Evolutionary conservation across 2,888 invertebrate genomes (phyloP).

Genomic region (Limnephilus marmoratus): DNA sequence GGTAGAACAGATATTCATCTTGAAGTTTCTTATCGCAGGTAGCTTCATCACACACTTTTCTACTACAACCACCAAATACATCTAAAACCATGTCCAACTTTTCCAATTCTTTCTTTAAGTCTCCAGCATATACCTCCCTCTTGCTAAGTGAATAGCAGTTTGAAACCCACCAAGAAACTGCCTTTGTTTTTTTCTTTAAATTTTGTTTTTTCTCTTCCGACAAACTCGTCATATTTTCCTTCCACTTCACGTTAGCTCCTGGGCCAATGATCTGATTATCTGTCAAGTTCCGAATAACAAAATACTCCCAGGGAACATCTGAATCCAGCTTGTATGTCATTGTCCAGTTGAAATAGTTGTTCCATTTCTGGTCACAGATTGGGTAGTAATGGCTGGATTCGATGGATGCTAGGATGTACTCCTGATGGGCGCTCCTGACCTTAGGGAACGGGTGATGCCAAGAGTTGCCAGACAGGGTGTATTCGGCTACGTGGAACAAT

Average conservation of each 20-base stretch:
- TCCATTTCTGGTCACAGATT: slow-evolving; percentile 69
- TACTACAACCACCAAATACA: slow-evolving; percentile 71
- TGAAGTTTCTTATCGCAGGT: slow-evolving; percentile 69
- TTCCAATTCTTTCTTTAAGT: slow-evolving; percentile 68
- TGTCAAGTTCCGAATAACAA: slow-evolving; percentile 69
- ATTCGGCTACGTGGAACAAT: slow-evolving; percentile 70
- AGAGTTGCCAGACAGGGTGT: slow-evolving; percentile 63
- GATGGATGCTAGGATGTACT: slow-evolving; percentile 72
- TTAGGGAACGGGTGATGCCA: slow-evolving; percentile 35
- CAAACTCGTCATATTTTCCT: slow-evolving; percentile 68
- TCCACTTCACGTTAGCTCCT: slow-evolving; percentile 71
- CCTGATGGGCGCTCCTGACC: slow-evolving; percentile 69
- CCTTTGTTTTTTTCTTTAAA: slow-evolving; percentile 70
- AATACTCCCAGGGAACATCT: slow-evolving; percentile 72
- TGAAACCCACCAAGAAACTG: slow-evolving; percentile 73
- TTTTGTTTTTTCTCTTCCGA: slow-evolving; percentile 68
- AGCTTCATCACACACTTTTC: slow-evolving; percentile 69
- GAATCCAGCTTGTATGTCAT: slow-evolving; percentile 73
- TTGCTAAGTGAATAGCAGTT: slow-evolving; percentile 69
- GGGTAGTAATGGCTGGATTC: slow-evolving; percentile 74
- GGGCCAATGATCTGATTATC: slow-evolving; percentile 72
- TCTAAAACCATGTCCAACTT: slow-evolving; percentile 69
- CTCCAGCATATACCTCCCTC: slow-evolving; percentile 67
- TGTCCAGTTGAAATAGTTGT: slow-evolving; percentile 75
- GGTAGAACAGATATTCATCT: slow-evolving; percentile 71